Evolutionary conservation across 2,113 vertebrate species (phyloP).

Genomic region (Scytalopus superciliaris): DNA sequence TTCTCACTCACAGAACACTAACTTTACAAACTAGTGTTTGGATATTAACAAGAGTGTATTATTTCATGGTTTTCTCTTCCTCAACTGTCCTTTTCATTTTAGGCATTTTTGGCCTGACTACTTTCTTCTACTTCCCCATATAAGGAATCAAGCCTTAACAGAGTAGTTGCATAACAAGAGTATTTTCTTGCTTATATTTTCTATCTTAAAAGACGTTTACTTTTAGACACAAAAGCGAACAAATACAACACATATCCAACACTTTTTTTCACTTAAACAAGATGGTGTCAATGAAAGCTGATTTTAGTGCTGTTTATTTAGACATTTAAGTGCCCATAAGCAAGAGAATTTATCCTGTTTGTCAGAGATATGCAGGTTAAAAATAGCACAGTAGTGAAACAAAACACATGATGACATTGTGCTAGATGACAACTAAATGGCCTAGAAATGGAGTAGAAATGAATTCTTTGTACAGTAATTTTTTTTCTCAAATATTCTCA

Average conservation of each 20-base stretch:
- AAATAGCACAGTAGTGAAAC: conserved; percentile 15
- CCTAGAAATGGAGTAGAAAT: background rate
- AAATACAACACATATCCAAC: background rate
- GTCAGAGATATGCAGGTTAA: background rate
- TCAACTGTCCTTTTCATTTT: background rate
- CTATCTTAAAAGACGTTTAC: background rate
- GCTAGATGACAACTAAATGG: background rate
- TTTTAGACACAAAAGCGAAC: background rate
- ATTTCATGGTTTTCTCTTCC: background rate
- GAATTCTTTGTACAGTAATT: background rate
- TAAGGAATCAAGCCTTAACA: background rate
- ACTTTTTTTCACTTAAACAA: background rate
- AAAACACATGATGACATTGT: background rate
- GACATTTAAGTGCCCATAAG: background rate
- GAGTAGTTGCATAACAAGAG: background rate
- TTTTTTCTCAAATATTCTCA: background rate
- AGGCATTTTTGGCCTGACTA: background rate
- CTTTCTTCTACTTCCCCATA: background rate
- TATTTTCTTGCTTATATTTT: background rate
- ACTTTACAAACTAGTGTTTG: background rate
- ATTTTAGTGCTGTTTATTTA: background rate
- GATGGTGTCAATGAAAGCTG: background rate
- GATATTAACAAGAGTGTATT: background rate
- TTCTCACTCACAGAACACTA: background rate
- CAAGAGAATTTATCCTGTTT: background rate